Evolutionary conservation across 2,797 vertebrate species (phyloP).

Genomic region (Nannoperca australis): DNA sequence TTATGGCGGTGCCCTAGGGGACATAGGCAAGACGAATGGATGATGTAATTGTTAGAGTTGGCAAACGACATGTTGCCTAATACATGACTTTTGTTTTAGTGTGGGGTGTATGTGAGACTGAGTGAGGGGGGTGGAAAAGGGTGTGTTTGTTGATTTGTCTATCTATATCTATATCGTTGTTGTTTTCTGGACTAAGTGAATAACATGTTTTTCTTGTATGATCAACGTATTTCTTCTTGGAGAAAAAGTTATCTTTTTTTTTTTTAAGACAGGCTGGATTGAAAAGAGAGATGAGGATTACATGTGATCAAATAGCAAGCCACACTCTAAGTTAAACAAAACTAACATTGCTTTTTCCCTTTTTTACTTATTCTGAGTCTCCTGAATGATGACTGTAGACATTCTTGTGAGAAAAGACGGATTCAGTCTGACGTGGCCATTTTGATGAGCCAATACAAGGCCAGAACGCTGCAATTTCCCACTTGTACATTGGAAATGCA

Average conservation of each 20-base stretch:
- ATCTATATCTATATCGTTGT: not conserved
- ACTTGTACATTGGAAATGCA: conserved; percentile 16
- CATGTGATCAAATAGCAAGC: not conserved
- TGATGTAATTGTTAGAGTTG: conserved; percentile 59
- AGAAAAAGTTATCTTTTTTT: not conserved
- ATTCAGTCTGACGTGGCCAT: conserved; percentile 54
- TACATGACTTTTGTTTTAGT: conserved; percentile 41
- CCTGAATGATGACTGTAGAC: conserved; percentile 34
- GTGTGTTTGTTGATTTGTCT: not conserved
- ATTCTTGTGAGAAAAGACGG: conserved; percentile 53
- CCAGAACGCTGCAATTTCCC: conserved; percentile 29
- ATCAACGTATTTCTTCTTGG: not conserved
- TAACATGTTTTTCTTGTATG: not conserved
- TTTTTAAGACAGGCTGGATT: not conserved
- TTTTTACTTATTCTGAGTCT: not conserved
- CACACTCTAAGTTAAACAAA: not conserved
- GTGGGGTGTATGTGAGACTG: conserved; percentile 8
- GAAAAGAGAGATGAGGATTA: not conserved
- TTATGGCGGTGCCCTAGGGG: conserved; percentile 50
- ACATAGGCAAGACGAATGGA: conserved; percentile 46
- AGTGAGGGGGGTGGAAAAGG: not conserved
- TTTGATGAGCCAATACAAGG: conserved; percentile 62
- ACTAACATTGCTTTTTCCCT: conserved; percentile 9
- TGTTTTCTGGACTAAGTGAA: conserved; percentile 3
- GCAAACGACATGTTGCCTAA: conserved; percentile 54